Base-by-base conservation (phyloP, 2,888 invertebrate genomes). In the Piscicola geometra region DNA sequence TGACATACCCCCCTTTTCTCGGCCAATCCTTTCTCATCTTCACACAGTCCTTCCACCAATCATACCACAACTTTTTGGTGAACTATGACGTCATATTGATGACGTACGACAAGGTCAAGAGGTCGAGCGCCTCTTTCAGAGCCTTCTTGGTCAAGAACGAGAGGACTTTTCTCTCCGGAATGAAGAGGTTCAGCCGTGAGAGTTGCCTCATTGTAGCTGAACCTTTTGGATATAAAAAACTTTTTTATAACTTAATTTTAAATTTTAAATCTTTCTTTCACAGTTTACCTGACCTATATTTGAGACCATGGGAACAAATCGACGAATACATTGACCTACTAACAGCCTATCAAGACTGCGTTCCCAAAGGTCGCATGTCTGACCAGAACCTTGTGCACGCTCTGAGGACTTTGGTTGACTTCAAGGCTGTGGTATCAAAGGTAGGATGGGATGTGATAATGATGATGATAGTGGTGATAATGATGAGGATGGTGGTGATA, bases 281-380 rank as follows among this genome's bases (percentile, higher is more conserved):
- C 73, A 73, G 73, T 30, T 32, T 73, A 35, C 73, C 73, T 25
- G 64, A 73, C 35, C 28, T 73, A 25, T 64, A 64, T 36, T 28
- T 60, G 35, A 73, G 32, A 35, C 73, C 73, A 36, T 73, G 73
- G 73, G 28, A 73, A 32, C 50, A 64, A 36, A 56, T 73, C 12
- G 15, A 32, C 1, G 73, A 73, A 33, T 73, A 73, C 64, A 60
- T 60, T 21, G 32, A 36, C 28, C 35, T 73, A 1, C 52, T 73
- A 28, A 35, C 36, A 5, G 64, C 73, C 64, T 73, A 73, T 36
- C 32, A 64, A 32, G 41, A 73, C 3, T 1, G n/a, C 21, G 21
- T 73, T 25, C 64, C 73, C 2, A n/a, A 21, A n/a, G 36, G 56
- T 64, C 64, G 64, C 28, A 5, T 35, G 35, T 33, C 56, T 15